Percentiles rank a stretch among this genome's conserved stretches.
phyloP scores from a whole-genome alignment of 2,888 invertebrate genomes.

The Oscheius sp. region DNA sequence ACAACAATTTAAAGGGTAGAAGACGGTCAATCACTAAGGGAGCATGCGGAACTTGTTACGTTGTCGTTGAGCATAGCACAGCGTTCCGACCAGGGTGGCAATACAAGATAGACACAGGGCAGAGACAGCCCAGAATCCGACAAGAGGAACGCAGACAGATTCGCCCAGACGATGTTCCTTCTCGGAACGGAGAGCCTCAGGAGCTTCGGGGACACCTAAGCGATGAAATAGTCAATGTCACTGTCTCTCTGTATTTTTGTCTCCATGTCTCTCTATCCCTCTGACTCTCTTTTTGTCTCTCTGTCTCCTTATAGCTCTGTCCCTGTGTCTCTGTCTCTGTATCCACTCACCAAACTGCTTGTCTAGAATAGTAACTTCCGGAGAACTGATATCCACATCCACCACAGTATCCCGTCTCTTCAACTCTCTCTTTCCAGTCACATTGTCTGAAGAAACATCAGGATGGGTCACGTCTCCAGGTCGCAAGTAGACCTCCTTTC shows the following conservation, averaged over 20 bases:
- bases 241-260: too few species aligned
- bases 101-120: slow-evolving; percentile 54
- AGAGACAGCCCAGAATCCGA: slow-evolving; percentile 54
- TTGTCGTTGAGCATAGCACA: slow-evolving; percentile 53
- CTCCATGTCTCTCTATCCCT: too few species aligned
- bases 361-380: slow-evolving; percentile 69
- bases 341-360: slow-evolving; percentile 57
- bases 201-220: slow-evolving; percentile 25
- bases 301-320: too few species aligned
- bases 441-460: slow-evolving; percentile 38
- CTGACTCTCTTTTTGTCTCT: too few species aligned
- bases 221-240: neutral
- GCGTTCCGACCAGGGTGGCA: slow-evolving; percentile 50
- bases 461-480: slow-evolving; percentile 33
- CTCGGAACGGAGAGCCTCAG: slow-evolving; percentile 30
- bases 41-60: slow-evolving; percentile 52
- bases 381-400: slow-evolving; percentile 70
- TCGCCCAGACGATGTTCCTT: slow-evolving; percentile 19
- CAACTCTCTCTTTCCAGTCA: slow-evolving; percentile 48
- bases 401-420: slow-evolving; percentile 55
- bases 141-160: slow-evolving; percentile 54
- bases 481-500: slow-evolving; percentile 27
- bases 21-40: slow-evolving; percentile 16
- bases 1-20: neutral
- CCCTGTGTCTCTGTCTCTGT: too few species aligned